Base-by-base conservation (phyloP, 92 coral and sea anemone genomes). In the Blastomussa wellsi region DNA sequence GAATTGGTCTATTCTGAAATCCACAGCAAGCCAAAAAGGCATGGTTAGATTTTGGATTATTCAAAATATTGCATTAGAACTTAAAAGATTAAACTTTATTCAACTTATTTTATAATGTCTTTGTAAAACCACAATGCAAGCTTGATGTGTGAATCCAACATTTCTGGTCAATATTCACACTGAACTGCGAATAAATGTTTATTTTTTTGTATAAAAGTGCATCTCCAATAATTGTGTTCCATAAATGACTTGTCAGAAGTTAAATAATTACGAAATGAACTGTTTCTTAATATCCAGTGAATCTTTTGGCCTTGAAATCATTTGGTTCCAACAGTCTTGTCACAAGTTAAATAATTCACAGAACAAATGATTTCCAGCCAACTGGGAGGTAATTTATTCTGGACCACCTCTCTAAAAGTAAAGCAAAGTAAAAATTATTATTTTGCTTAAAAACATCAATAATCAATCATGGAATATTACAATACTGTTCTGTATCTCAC, bases 361-460 rank as follows among this genome's bases (percentile, higher is more conserved):
- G 12, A 36, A 38, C 7, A 37, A 70, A 70, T 36, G 26, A 70
- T 41, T 52, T 64, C 48, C 85, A 81, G 49, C 77, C 62, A n/a
- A 47, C 48, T 71, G 79, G 72, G 31, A 38, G 72, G 49, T 66
- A 51, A 17, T 28, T 72, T 62, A 92, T 14, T 86, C 90, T 36
- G 94, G 94, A 22, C 94, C 94, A 79, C 94, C 94, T 82, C 92
- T 86, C 94, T 92, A 59, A 24, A 82, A 19, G 83, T 29, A 53
- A 86, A 68, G 59, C 29, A 57, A 5, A 57, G 65, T 57, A 62
- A 79, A 74, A 48, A 35, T 38, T 28, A 72, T 33, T 3, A 41
- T n/a, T n/a, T n/a, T n/a, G n/a, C n/a, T n/a, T 2, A 22, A n/a
- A 31, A 48, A 28, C 20, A 16, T 74, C 24, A 75, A 62, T 22